Evolutionary conservation across 2,888 invertebrate genomes (phyloP), one percentile per base, ranked within the genome.

Genomic region (Megaustenia siamemsis): DNA sequence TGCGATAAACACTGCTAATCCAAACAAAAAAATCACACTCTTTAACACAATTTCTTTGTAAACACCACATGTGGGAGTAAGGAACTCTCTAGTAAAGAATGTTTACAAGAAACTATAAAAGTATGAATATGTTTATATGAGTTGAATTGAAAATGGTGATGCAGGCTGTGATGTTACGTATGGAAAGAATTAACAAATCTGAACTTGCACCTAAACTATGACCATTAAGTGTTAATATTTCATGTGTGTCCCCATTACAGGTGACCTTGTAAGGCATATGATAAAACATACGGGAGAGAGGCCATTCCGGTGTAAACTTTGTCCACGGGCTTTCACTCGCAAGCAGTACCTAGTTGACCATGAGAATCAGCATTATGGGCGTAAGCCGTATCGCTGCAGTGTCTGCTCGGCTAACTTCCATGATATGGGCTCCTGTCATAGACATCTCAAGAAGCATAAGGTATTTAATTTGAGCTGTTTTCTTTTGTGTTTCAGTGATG

Each of bases 311-410:
- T 94, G 94, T 88, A 88, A 91, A 32, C 84, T 93, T 40, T 94
- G 94, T 87, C 91, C 91, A 0, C 93, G 93, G 87, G 92, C 93
- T 8, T 94, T 94, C 88, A 94, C 94, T 32, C 88, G 94, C 32
- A 91, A 92, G 53, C 93, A 94, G 86, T 93, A 94, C 71, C 90
- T 94, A 21, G 93, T 93, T 68, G 94, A 94, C 86, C 94, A 94
- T 88, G 91, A 91, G 88, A 94, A 94, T 86, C 85, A 92, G 1
- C 94, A 94, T 87, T 93, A 91, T 73, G 94, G 94, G 6, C 87
- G 90, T 21, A 93, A 91, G 81, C 94, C 94, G 0, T 94, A 93
- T 85, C 83, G 88, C 8, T 94, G 94, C 87, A 90, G 91, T 56
- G 89, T 91, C 53, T 94, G 94, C 87, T 86, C 88, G 18, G 90